phyloP scores from a whole-genome alignment of 2,113 vertebrate genomes.

The Eurypyga helias region DNA sequence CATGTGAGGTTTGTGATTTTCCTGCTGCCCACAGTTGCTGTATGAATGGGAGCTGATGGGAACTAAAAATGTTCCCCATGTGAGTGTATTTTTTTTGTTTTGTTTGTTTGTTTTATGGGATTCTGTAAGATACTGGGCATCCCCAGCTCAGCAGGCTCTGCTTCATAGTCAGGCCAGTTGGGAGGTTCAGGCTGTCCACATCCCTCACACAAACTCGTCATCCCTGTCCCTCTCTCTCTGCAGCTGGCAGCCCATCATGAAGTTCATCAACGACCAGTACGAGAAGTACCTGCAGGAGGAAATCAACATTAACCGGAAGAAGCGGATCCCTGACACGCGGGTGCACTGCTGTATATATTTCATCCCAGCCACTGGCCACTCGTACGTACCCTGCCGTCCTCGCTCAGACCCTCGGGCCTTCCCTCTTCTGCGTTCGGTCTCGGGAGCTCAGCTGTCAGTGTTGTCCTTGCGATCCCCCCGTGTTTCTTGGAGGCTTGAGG shows the following conservation, averaged over 20 bases:
- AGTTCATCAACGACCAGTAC: slow-evolving; percentile 97
- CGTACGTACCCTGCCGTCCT: slow-evolving; percentile 76
- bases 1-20: not conserved
- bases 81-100: not conserved
- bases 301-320: slow-evolving; percentile 95
- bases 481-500: not conserved
- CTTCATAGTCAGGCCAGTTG: not conserved
- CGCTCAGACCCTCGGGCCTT: fast-evolving
- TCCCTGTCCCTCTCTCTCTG: not conserved
- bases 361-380: slow-evolving; percentile 96
- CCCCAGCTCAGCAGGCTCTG: fast-evolving
- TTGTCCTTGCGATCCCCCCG: fast-evolving
- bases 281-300: slow-evolving; percentile 97
- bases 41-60: not conserved
- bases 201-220: not conserved
- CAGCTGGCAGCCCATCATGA: slow-evolving; percentile 99
- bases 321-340: slow-evolving; percentile 92
- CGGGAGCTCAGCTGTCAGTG: fast-evolving
- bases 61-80: not conserved
- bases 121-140: not conserved
- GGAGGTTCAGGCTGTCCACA: not conserved
- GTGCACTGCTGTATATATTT: slow-evolving; percentile 99
- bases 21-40: too few species aligned
- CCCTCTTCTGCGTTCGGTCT: fast-evolving
- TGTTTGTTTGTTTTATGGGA: not conserved